Percentiles rank a stretch among this genome's conserved stretches.
phyloP scores from a whole-genome alignment of 2,113 vertebrate genomes.

The Motacilla alba region DNA sequence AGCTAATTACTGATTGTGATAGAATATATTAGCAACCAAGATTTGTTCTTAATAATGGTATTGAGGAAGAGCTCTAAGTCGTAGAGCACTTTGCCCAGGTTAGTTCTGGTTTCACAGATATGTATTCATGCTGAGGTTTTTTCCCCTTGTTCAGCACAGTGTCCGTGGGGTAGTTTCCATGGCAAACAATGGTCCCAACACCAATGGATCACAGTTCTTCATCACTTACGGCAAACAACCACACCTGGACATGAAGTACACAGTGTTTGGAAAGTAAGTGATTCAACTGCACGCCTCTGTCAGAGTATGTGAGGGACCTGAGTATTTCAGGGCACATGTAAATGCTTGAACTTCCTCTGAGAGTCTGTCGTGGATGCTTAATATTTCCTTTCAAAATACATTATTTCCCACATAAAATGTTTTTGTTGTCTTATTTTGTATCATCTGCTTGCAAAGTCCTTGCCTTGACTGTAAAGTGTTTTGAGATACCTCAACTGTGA shows the following conservation, averaged over 20 bases:
- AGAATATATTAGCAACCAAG: neutral
- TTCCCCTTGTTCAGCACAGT: slow-evolving; percentile 80
- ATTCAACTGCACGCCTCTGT: neutral
- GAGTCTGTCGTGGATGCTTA: neutral
- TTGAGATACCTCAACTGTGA: neutral
- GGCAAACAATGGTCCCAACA: slow-evolving; percentile 96
- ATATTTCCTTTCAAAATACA: neutral
- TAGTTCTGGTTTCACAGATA: neutral
- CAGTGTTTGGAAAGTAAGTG: slow-evolving; percentile 94
- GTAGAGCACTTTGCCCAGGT: neutral
- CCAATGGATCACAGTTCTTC: slow-evolving; percentile 94
- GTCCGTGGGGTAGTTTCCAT: slow-evolving; percentile 95
- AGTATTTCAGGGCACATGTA: neutral
- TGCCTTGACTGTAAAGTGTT: neutral
- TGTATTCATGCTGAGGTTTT: neutral
- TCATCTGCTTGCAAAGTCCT: neutral
- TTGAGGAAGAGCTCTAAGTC: neutral
- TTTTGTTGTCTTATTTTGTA: neutral
- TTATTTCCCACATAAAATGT: neutral
- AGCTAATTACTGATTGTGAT: neutral
- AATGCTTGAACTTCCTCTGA: neutral
- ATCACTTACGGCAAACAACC: slow-evolving; percentile 97
- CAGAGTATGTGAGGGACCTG: neutral
- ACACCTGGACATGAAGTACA: slow-evolving; percentile 98
- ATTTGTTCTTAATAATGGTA: neutral